phyloP scores from a whole-genome alignment of 2,888 invertebrate genomes.

The Drosophila paracracens region DNA sequence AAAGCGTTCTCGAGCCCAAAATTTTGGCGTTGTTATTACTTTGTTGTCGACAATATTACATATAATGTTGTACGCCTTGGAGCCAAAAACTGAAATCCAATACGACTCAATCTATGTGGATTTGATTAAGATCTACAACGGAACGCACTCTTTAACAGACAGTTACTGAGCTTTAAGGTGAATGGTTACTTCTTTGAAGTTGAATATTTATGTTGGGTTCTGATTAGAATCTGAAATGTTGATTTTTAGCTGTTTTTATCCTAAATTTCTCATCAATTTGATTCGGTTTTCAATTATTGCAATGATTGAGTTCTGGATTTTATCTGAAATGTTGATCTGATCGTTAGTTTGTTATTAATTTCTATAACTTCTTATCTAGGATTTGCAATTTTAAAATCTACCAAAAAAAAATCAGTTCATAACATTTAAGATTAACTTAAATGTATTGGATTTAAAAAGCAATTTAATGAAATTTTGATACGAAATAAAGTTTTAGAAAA shows the following conservation, averaged over 20 bases:
- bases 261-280: not conserved
- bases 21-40: slow-evolving; percentile 33
- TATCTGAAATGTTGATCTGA: not conserved
- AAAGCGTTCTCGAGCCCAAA: slow-evolving; percentile 2
- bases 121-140: slow-evolving; percentile 7
- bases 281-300: not conserved
- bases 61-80: slow-evolving; percentile 34
- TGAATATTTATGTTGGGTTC: not conserved
- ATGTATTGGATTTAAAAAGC: not conserved
- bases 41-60: slow-evolving; percentile 39
- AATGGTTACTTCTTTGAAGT: not conserved
- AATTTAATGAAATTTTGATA: not conserved
- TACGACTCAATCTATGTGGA: slow-evolving; percentile 16
- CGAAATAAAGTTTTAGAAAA: not conserved
- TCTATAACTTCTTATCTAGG: accelerated
- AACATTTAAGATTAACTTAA: not conserved
- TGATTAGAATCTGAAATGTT: not conserved
- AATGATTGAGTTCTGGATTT: not conserved
- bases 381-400: not conserved
- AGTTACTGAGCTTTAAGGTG: not conserved
- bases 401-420: not conserved
- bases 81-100: slow-evolving; percentile 27
- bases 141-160: not conserved
- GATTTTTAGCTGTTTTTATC: not conserved
- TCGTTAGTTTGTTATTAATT: not conserved